These are phyloP conservation scores for Poeciliopsis prolifica DNA, from an alignment of 2,113 vertebrate genomes.

Conservation along the genomic window DNA sequence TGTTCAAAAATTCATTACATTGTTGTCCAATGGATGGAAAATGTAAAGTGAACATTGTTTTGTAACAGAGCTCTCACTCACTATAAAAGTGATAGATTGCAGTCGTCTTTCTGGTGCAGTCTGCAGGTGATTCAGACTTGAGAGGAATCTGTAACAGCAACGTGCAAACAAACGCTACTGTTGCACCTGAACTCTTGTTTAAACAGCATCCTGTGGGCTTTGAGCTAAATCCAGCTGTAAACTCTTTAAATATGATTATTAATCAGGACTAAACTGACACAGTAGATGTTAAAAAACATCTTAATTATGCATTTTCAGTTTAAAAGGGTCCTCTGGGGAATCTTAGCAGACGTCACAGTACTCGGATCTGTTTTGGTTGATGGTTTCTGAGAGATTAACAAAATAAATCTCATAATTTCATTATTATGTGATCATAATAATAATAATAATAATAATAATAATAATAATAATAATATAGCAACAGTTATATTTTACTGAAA, in stretches of 20 bases:
- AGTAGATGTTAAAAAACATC: neutral
- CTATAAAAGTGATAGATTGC: neutral
- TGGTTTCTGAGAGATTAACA: too few relatives aligned
- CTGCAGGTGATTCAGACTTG: neutral
- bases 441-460: too few relatives aligned
- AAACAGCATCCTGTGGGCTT: neutral
- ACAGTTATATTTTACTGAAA: too few relatives aligned
- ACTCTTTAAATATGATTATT: neutral
- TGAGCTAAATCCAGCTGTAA: neutral
- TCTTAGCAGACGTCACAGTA: too few relatives aligned
- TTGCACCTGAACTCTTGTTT: neutral
- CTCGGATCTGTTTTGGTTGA: neutral
- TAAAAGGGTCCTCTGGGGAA: too few relatives aligned
- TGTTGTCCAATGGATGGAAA: neutral
- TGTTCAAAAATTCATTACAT: too few relatives aligned
- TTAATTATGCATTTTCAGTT: too few relatives aligned
- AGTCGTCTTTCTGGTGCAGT: neutral
- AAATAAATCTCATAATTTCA: too few relatives aligned
- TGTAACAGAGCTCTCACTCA: neutral
- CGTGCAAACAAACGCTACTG: neutral
- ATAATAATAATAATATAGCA: too few relatives aligned
- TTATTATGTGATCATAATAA: too few relatives aligned
- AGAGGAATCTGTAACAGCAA: too few relatives aligned
- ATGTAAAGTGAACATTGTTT: neutral
- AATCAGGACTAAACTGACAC: neutral